Percentiles rank a stretch among this genome's conserved stretches.
phyloP scores from a whole-genome alignment of 2,888 invertebrate species.

The Campoplex capitator region DNA sequence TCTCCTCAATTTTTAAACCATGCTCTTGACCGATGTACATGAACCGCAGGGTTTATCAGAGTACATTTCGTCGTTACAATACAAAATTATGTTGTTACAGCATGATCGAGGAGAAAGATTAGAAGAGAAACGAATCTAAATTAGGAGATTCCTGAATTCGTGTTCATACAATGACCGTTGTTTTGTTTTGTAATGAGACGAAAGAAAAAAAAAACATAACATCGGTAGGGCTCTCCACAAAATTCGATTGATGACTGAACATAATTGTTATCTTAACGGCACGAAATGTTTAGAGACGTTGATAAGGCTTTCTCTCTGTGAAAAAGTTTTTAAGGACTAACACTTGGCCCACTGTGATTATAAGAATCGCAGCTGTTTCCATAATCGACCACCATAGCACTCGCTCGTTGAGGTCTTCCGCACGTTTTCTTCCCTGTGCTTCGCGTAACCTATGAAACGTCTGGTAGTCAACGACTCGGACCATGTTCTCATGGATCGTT shows the following conservation, averaged over 20 bases:
- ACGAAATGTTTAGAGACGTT: conserved; percentile 70
- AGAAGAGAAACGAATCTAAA: background rate
- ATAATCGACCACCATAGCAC: conserved; percentile 97
- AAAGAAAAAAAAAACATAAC: conserved; percentile 6
- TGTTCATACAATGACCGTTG: background rate
- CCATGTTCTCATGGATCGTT: conserved; percentile 95
- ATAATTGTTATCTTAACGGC: background rate
- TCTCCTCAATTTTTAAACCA: background rate
- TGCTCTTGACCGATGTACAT: background rate
- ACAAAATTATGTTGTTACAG: background rate
- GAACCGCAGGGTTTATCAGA: background rate
- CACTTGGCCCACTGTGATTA: conserved; percentile 96
- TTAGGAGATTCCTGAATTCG: conserved; percentile 8
- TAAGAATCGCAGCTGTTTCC: conserved; percentile 93
- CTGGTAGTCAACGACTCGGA: conserved; percentile 96
- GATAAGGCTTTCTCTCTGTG: conserved; percentile 84
- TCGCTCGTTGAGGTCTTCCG: conserved; percentile 97
- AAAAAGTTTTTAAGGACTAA: conserved; percentile 97
- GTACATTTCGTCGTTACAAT: background rate
- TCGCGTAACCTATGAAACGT: conserved; percentile 98
- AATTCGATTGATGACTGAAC: conserved; percentile 30
- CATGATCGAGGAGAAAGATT: background rate
- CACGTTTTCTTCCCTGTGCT: conserved; percentile 97
- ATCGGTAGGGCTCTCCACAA: background rate
- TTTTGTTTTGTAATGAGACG: background rate